A percentile compares a stretch with the other conserved stretches of the same genome.
These are phyloP conservation scores for Panzeria rudis DNA, from an alignment of 2,888 invertebrate species.

Conservation along the genomic window DNA sequence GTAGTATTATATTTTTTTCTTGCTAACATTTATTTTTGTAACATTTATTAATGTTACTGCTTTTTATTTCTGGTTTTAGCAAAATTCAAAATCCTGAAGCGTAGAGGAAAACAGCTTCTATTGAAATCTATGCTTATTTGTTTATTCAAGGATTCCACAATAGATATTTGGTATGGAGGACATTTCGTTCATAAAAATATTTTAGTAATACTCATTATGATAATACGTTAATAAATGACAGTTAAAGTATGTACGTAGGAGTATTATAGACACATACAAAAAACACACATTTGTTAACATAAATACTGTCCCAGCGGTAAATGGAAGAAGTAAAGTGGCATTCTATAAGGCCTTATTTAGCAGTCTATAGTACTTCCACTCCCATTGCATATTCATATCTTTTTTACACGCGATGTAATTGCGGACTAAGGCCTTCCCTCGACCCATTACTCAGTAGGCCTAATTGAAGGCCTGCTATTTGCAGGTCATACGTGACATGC, in stretches of 20 bases:
- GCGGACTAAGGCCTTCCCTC: too few relatives aligned
- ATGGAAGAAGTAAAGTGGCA: too few relatives aligned
- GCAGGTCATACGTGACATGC: too few relatives aligned
- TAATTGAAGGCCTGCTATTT: too few relatives aligned
- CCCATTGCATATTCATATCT: too few relatives aligned
- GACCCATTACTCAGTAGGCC: too few relatives aligned
- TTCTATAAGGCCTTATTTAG: too few relatives aligned
- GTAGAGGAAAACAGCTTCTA: slow-evolving; percentile 3
- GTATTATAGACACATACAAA: neutral
- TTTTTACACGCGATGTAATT: too few relatives aligned
- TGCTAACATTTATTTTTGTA: slow-evolving; percentile 30
- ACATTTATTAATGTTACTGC: slow-evolving; percentile 50
- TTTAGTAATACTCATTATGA: slow-evolving; percentile 57
- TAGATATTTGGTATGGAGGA: neutral
- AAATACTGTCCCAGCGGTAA: too few relatives aligned
- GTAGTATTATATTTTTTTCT: neutral
- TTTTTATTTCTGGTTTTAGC: slow-evolving; percentile 35
- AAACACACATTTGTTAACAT: neutral
- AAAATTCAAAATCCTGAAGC: neutral
- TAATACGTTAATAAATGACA: slow-evolving; percentile 64
- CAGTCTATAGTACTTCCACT: too few relatives aligned
- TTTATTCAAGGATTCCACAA: neutral
- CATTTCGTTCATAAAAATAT: slow-evolving; percentile 52
- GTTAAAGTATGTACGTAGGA: slow-evolving; percentile 32
- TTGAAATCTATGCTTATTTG: slow-evolving; percentile 7